A percentile compares a stretch with the other conserved stretches of the same genome.
Conservation (phyloP, 2,113 vertebrate genomes). For the Ciconia stormi region DNA sequence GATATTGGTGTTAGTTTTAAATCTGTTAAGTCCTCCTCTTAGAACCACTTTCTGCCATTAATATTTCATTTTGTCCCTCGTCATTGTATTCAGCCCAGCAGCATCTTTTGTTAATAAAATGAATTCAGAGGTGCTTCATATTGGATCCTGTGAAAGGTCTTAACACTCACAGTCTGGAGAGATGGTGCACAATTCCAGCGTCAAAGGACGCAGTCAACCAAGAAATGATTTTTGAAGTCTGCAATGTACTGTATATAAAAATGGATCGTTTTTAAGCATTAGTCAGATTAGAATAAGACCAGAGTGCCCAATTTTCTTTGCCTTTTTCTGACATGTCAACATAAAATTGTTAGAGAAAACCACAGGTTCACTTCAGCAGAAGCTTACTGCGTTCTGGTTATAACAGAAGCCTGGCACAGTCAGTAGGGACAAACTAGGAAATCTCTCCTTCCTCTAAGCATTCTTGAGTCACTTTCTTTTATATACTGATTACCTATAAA, state of each 20-base stretch:
- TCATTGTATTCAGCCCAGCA: neutral
- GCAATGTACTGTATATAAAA: neutral
- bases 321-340: neutral
- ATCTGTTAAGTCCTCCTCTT: neutral
- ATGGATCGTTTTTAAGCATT: neutral
- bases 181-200: neutral
- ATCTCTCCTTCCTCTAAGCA: neutral
- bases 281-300: neutral
- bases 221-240: neutral
- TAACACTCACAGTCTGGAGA: neutral
- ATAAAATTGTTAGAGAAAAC: neutral
- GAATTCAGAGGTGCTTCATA: neutral
- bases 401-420: neutral
- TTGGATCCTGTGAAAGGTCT: neutral
- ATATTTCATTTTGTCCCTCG: neutral
- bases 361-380: neutral
- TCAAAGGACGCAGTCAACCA: neutral
- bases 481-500: neutral
- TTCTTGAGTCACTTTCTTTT: neutral
- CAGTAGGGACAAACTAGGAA: neutral
- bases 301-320: neutral
- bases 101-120: neutral
- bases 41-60: neutral
- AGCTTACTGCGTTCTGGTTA: neutral
- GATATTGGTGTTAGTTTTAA: neutral